These are phyloP conservation scores for Strigops habroptila DNA, from an alignment of 2,113 vertebrate species.

Conservation along the genomic window DNA sequence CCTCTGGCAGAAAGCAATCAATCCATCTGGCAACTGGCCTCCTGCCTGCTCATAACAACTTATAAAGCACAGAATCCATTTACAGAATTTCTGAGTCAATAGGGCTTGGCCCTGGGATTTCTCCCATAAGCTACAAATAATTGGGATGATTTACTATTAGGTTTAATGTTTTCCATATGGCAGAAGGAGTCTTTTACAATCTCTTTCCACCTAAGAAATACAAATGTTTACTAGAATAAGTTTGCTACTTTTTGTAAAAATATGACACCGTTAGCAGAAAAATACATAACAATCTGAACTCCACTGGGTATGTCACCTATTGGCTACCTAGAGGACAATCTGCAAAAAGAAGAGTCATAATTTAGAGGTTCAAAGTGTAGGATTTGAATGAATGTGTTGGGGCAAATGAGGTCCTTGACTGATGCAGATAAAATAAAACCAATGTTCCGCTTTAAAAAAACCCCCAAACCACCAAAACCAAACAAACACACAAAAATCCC, in stretches of 20 bases:
- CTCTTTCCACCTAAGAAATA: not conserved
- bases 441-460: not conserved
- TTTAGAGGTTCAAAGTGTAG: not conserved
- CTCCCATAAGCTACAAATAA: not conserved
- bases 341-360: not conserved
- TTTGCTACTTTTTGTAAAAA: not conserved
- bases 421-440: not conserved
- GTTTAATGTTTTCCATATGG: not conserved
- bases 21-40: constrained; percentile 44
- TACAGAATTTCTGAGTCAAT: constrained; percentile 14
- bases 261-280: not conserved
- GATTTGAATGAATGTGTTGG: not conserved
- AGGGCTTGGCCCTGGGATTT: constrained; percentile 17
- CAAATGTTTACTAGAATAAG: not conserved
- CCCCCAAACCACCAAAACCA: not conserved
- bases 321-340: not conserved
- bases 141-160: not conserved
- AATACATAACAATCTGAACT: not conserved
- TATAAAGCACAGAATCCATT: constrained; percentile 35
- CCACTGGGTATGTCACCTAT: not conserved
- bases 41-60: constrained; percentile 40
- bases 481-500: not conserved
- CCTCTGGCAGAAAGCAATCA: constrained; percentile 51
- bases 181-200: not conserved
- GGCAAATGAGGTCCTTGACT: not conserved